Base-by-base conservation (phyloP, 2,888 invertebrate species). In the Atrina japonica region DNA sequence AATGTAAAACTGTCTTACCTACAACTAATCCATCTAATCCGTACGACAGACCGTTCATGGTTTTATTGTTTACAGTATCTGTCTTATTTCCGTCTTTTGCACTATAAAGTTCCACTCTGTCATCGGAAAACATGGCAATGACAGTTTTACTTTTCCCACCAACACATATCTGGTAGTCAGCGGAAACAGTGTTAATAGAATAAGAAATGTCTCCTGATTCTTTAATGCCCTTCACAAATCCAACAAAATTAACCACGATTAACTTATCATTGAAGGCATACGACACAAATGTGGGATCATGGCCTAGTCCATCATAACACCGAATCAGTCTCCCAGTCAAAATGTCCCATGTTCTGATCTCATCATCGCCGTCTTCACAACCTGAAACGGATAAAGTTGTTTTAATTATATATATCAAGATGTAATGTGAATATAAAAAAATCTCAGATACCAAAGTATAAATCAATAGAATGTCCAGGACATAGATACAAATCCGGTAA, bases 281-380 rank as follows among this genome's bases (percentile, higher is more conserved):
- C 30, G 56, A 35, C 2, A 68, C 61, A 30, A 58, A 58, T n/a
- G 2, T 25, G 7, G 66, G 66, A 27, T 63, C 18, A 16, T 52
- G 21, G 11, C 43, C 58, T 7, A 66, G 30, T 7, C 29, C 47
- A 18, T 71, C 71, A 11, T 66, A 56, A 18, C 45, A 53, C 25
- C 61, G 50, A 16, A 73, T 56, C 14, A 65, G 30, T 43, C 43
- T 50, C 7, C 73, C 68, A 14, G 49, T 43, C 2, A 27, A 16
- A n/a, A 73, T 16, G 49, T 73, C 61, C 73, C 73, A 73, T 9
- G 65, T 59, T 35, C 68, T 43, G 25, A 73, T 23, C 18, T 64
- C 50, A n/a, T 64, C 52, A 47, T 73, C 73, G 2, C 65, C 73
- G 29, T 40, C 47, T 35, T 58, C 66, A 50, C 58, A 66, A 66